Conservation (phyloP, 2,888 invertebrate species). For the Dicyrtomina minuta region DNA sequence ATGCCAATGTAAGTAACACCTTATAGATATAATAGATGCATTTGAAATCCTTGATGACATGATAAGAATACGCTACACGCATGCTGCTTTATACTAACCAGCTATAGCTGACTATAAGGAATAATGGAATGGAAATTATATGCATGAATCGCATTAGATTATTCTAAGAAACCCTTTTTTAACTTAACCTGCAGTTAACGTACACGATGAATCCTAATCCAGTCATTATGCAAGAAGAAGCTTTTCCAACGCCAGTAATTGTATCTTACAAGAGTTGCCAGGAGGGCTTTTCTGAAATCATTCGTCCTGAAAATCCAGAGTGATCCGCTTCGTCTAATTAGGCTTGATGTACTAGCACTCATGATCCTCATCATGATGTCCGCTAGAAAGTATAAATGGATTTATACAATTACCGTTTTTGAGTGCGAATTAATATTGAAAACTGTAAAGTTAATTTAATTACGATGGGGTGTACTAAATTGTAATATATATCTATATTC, state of each 20-base stretch:
- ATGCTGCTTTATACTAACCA: too few species aligned
- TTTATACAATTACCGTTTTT: neutral
- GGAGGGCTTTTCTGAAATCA: constrained; percentile 17
- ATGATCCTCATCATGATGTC: neutral
- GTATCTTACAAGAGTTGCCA: constrained; percentile 23
- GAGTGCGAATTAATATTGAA: neutral
- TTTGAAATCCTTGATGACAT: too few species aligned
- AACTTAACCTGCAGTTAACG: neutral
- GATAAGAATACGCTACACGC: too few species aligned
- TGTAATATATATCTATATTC: neutral
- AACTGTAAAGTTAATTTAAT: neutral
- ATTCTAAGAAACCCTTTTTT: too few species aligned
- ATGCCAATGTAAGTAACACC: constrained; percentile 14
- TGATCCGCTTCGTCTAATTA: neutral
- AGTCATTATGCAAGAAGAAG: constrained; percentile 6
- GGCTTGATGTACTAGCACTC: too few species aligned
- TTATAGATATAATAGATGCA: too few species aligned
- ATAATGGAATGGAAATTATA: too few species aligned
- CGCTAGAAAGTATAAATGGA: neutral
- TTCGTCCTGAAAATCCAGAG: constrained; percentile 1
- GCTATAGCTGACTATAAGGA: too few species aligned
- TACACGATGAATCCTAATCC: constrained; percentile 10
- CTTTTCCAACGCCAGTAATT: constrained; percentile 13
- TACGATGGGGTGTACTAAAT: neutral
- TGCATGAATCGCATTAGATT: too few species aligned